Conservation (phyloP, 1,140 invertebrate species). For the Rhyacophila brunnea region DNA sequence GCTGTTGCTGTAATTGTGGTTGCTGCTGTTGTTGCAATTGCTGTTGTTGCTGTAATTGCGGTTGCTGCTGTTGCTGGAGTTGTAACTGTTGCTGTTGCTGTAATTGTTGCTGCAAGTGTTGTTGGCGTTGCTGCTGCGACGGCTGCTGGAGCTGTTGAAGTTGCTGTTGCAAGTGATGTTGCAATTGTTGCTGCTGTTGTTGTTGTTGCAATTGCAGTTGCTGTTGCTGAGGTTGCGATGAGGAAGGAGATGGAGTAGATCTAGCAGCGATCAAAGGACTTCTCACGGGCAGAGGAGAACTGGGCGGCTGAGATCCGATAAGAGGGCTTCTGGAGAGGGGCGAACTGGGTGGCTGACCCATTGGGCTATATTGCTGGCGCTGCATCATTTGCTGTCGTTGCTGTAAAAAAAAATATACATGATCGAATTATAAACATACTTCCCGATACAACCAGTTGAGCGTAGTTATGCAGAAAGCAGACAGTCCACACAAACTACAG, state of each 20-base stretch:
- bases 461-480: too few species aligned
- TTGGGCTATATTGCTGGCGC: slow-evolving; percentile 51
- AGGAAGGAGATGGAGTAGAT: slow-evolving; percentile 48
- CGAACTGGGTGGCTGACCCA: slow-evolving; percentile 62
- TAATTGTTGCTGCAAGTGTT: neutral
- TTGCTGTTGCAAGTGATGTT: slow-evolving; percentile 38
- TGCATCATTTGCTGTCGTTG: slow-evolving; percentile 52
- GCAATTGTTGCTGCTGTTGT: slow-evolving; percentile 27
- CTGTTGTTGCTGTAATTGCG: neutral
- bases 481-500: too few species aligned
- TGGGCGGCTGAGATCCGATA: slow-evolving; percentile 41
- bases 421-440: too few species aligned
- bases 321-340: slow-evolving; percentile 64
- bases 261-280: slow-evolving; percentile 41
- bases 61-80: slow-evolving; percentile 36
- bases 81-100: slow-evolving; percentile 41
- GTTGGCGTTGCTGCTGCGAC: slow-evolving; percentile 30
- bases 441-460: too few species aligned
- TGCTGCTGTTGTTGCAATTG: slow-evolving; percentile 44
- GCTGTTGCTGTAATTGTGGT: slow-evolving; percentile 9
- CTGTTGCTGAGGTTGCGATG: slow-evolving; percentile 19
- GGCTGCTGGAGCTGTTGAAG: slow-evolving; percentile 46
- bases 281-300: slow-evolving; percentile 47
- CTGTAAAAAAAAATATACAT: slow-evolving; percentile 11
- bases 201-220: neutral